Evolutionary conservation across 2,888 invertebrate species (phyloP).

Genomic region (Seira musarum): DNA sequence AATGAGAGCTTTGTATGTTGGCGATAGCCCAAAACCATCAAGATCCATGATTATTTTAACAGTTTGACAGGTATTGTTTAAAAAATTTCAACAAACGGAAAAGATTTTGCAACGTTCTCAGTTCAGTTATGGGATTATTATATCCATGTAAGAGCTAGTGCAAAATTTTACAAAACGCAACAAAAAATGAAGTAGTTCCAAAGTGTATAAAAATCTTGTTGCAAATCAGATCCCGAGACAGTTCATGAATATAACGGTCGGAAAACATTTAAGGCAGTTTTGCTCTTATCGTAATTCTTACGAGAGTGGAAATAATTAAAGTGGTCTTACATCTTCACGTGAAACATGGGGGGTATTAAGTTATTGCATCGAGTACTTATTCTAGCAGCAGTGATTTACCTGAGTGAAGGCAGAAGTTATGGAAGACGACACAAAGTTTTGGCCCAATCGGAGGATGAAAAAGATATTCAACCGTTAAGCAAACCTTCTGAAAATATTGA

Average conservation of each 20-base stretch:
- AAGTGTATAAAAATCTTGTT: too few relatives aligned
- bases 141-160: too few relatives aligned
- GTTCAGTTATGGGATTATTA: too few relatives aligned
- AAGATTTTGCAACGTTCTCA: not conserved
- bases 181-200: too few relatives aligned
- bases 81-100: not conserved
- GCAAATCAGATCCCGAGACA: too few relatives aligned
- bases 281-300: not conserved
- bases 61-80: not conserved
- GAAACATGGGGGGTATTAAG: not conserved
- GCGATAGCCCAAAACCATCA: too few relatives aligned
- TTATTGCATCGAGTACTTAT: not conserved
- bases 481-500: not conserved
- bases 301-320: slow-evolving; percentile 14
- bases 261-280: not conserved
- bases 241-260: not conserved
- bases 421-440: slow-evolving; percentile 20
- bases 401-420: slow-evolving; percentile 36
- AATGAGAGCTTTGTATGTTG: too few relatives aligned
- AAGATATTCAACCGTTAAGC: slow-evolving; percentile 26
- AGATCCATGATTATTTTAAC: not conserved
- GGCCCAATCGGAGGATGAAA: slow-evolving; percentile 24
- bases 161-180: too few relatives aligned
- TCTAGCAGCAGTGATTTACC: not conserved
- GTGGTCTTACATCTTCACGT: not conserved